These are phyloP conservation scores for Mizuhopecten yessoensis DNA, from an alignment of 1,140 invertebrate genomes.

Conservation along the genomic window DNA sequence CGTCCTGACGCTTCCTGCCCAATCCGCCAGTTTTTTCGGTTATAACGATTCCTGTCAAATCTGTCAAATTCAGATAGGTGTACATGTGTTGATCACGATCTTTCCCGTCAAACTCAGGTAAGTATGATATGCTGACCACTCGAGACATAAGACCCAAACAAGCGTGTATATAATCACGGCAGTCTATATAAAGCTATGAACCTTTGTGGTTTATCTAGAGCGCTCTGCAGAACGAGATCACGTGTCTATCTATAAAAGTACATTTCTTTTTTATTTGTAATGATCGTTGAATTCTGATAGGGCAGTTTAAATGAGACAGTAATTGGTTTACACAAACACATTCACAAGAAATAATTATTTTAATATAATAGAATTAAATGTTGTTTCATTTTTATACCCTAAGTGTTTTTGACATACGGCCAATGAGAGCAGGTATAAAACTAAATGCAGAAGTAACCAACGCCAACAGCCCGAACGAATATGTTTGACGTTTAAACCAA, in stretches of 20 bases:
- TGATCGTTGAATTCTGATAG: not conserved
- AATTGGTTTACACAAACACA: not conserved
- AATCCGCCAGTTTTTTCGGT: no score
- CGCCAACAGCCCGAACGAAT: not conserved
- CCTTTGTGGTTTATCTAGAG: no score
- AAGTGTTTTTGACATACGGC: not conserved
- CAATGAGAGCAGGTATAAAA: not conserved
- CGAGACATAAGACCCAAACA: no score
- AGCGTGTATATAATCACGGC: no score
- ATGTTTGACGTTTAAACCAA: not conserved
- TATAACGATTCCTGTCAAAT: no score
- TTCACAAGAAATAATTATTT: constrained; percentile 11
- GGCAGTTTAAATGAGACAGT: not conserved
- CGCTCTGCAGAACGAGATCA: not conserved
- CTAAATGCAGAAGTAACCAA: not conserved
- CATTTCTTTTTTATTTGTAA: not conserved
- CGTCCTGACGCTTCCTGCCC: no score
- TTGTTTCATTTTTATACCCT: constrained; percentile 11
- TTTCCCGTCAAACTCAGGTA: no score
- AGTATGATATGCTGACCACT: no score
- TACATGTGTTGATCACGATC: no score
- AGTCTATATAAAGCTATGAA: no score
- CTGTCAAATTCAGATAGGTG: no score
- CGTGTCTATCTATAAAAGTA: not conserved
- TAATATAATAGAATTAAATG: constrained; percentile 29